phyloP scores from a whole-genome alignment of 2,113 vertebrate species.

The Tachysurus fulvidraco region DNA sequence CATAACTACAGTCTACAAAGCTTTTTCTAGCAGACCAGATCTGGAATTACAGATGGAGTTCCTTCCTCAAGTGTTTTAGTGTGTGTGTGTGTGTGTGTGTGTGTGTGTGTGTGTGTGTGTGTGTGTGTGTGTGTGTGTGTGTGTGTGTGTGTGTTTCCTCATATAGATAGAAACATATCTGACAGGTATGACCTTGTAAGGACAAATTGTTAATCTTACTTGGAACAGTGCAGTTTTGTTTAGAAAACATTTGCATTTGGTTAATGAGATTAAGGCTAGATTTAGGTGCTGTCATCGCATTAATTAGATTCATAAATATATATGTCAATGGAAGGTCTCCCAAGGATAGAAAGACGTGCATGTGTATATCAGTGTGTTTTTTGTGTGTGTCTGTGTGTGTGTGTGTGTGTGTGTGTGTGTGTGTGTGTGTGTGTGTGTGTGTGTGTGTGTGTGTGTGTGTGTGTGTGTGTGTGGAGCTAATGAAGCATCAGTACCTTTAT shows the following conservation, averaged over 20 bases:
- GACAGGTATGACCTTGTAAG: not conserved
- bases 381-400: not conserved
- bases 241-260: not conserved
- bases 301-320: conserved; percentile 5
- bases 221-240: not conserved
- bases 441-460: not conserved
- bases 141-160: not conserved
- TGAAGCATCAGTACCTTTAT: conserved; percentile 1
- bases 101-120: too few species aligned
- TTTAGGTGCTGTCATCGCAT: not conserved
- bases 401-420: not conserved
- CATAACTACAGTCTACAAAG: not conserved
- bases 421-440: not conserved
- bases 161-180: not conserved
- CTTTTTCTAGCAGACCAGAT: not conserved
- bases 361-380: not conserved
- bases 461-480: not conserved
- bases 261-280: not conserved
- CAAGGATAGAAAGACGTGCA: not conserved
- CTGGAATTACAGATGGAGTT: conserved; percentile 15
- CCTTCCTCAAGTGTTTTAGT: not conserved
- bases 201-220: not conserved
- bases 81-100: conserved; percentile 3
- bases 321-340: not conserved
- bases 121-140: too few species aligned